Evolutionary conservation across 2,888 invertebrate species (phyloP), one percentile per base, ranked within the genome.

Genomic region (Polydrusus tereticollis): DNA sequence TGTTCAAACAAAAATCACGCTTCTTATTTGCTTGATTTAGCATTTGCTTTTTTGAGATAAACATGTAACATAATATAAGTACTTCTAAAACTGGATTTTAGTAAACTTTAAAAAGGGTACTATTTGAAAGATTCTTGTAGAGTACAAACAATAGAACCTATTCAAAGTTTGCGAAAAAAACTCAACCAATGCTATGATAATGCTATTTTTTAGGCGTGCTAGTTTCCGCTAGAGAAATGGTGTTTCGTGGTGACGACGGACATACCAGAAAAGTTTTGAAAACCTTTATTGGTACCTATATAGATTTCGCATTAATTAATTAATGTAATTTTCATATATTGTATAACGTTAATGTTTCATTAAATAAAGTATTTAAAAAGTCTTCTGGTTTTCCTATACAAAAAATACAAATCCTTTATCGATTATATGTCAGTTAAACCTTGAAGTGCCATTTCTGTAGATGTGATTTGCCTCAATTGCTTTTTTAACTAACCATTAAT

Each of bases 381-480:
- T 45, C 8, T 33, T 41, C 47, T 6, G 59, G 47, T 67, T 67
- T 14, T 36, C 23, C 3, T 29, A 20, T n/a, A 47, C 21, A 45
- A 50, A 57, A 58, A 23, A 67, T n/a, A n/a, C 74, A 79, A 79
- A 79, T 80, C 81, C 80, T 80, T 80, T 80, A 77, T 80, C 80
- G 76, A 65, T 77, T 76, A 72, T 69, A 64, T n/a, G n/a, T 58
- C 23, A 18, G 7, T 63, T 26, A 55, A 29, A 77, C 78, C 72
- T 77, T 79, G 79, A 80, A 78, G 78, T 79, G 79, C 79, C 81
- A 80, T 80, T 80, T 75, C 78, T 79, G 70, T 72, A 72, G 66
- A 62, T 52, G 67, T 66, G 45, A 66, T 63, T 47, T 45, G 29
- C 29, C 47, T 41, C 14, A 41, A 16, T 33, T 20, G 43, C 43